Evolutionary conservation across 2,797 vertebrate species (phyloP).

Genomic region (Myoxocephalus aenaeus): DNA sequence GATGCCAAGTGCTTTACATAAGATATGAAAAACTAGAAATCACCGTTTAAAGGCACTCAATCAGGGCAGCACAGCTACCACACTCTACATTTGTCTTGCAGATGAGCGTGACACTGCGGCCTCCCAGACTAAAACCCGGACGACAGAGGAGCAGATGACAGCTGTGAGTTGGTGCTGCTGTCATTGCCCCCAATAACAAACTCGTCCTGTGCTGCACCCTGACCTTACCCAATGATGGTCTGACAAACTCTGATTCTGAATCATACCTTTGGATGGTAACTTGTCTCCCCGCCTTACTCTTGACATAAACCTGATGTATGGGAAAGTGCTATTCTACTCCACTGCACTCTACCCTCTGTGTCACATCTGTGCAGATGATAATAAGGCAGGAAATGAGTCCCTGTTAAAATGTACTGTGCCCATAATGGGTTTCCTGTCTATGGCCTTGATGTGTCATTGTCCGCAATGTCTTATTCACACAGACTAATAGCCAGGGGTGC

Average conservation of each 20-base stretch:
- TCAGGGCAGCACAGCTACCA: background rate
- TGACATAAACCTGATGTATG: background rate
- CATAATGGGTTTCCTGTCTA: conserved; percentile 39
- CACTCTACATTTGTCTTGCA: background rate
- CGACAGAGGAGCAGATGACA: background rate
- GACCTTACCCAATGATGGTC: background rate
- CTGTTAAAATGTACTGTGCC: conserved; percentile 26
- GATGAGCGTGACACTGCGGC: background rate
- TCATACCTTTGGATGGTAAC: background rate
- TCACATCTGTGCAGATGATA: conserved; percentile 41
- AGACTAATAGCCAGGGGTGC: background rate
- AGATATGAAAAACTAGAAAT: conserved; percentile 4
- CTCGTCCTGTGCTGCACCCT: background rate
- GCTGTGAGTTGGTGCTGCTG: background rate
- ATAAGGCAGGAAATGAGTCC: conserved; percentile 36
- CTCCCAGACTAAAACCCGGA: background rate
- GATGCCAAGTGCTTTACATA: conserved; percentile 7
- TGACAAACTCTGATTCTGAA: background rate
- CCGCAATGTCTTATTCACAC: conserved; percentile 17
- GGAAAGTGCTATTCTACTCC: background rate
- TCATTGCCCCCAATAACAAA: background rate
- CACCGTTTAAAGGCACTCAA: conserved; percentile 10
- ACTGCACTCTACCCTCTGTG: conserved; percentile 2
- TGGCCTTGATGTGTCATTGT: conserved; percentile 25
- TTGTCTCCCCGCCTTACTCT: background rate